Base-by-base conservation (phyloP, 2,888 invertebrate species). In the Atrina japonica region DNA sequence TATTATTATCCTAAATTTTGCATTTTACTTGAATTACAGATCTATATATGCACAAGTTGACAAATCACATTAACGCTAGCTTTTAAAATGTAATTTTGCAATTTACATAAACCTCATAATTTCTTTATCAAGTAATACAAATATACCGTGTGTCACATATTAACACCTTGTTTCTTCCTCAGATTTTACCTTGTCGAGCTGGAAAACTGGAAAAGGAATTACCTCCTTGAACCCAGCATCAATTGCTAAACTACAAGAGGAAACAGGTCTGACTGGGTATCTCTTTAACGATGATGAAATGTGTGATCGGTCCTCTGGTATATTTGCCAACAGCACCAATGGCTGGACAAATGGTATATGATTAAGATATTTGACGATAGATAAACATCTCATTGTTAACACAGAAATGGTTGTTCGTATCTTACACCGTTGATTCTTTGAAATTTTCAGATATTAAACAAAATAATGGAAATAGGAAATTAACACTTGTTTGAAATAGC, bases 271-370 rank as follows among this genome's bases (percentile, higher is more conserved):
- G 14, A 35, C 23, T 45, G 53, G 41, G 21, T 70, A 66, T 27
- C 41, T 66, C 5, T 21, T 49, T 3, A 35, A 49, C 16, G 18
- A 25, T 9, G 43, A 3, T 41, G 53, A 61, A n/a, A 14, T 27
- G 6, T 68, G 68, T 61, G 61, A 68, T 18, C 52, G 55, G 18
- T 41, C 52, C 40, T 29, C 56, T 27, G 68, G 68, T 7, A 30
- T 61, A 18, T 68, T 29, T 25, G n/a, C 43, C n/a, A n/a, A 25
- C 2, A 7, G 47, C n/a, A 40, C 21, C n/a, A 61, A 61, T 56
- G 68, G 68, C 35, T 68, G 68, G 68, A 63, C 68, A 3, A 56
- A 63, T 68, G 61, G 67, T 67, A 58, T 21, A 18, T 47, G n/a
- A 27, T 3, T 35, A 18, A 14, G 14, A 1, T 1, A 50, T n/a